Evolutionary conservation across 2,797 vertebrate species (phyloP).

Genomic region (Natrix natrix): DNA sequence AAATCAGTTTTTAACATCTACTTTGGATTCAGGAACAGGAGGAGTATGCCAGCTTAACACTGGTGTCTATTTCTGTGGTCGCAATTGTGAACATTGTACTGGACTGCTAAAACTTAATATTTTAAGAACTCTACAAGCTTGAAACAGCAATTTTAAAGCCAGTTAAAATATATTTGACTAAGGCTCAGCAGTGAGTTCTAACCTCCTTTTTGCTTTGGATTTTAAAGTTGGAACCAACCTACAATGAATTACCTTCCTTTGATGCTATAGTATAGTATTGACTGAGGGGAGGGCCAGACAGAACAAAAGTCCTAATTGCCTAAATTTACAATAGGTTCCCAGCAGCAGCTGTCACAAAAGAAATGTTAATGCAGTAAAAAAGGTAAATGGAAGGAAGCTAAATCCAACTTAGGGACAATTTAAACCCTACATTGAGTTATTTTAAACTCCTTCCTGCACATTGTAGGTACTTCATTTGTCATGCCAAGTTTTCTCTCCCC

Average conservation of each 20-base stretch:
- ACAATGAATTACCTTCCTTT: constrained; percentile 71
- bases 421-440: constrained; percentile 63
- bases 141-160: constrained; percentile 60
- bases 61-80: constrained; percentile 61
- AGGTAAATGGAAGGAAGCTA: constrained; percentile 72
- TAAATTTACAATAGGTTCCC: constrained; percentile 76
- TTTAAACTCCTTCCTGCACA: constrained; percentile 65
- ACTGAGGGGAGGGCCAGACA: constrained; percentile 71
- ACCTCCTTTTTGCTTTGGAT: constrained; percentile 64
- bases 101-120: constrained; percentile 72
- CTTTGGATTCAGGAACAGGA: constrained; percentile 64
- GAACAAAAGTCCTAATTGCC: constrained; percentile 77
- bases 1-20: constrained; percentile 62
- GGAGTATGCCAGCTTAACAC: constrained; percentile 54
- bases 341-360: constrained; percentile 74
- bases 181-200: constrained; percentile 63
- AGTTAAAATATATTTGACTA: constrained; percentile 53
- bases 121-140: constrained; percentile 70
- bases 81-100: constrained; percentile 60
- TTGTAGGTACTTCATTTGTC: constrained; percentile 62
- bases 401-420: constrained; percentile 66
- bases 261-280: constrained; percentile 72
- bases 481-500: constrained; percentile 52
- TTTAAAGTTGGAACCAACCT: constrained; percentile 63
- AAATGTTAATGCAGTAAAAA: constrained; percentile 74